Conservation (phyloP, 2,888 invertebrate species). For the Tridacna crocea region DNA sequence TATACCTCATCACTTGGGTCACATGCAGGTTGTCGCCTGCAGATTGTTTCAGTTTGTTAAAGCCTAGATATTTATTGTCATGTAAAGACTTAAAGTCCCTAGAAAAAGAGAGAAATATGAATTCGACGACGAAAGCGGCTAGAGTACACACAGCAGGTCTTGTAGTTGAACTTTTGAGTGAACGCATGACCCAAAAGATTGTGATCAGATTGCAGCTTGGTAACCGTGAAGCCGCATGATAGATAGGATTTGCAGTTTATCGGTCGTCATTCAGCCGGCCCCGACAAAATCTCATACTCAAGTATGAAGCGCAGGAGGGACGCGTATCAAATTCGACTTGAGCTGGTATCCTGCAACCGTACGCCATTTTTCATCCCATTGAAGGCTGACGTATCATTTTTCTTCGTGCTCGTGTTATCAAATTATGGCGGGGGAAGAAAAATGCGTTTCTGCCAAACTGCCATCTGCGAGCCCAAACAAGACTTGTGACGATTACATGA, state of each 20-base stretch:
- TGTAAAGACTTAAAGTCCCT: too few relatives aligned
- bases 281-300: slow-evolving; percentile 19
- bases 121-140: too few relatives aligned
- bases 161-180: slow-evolving; percentile 22
- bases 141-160: too few relatives aligned
- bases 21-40: too few relatives aligned
- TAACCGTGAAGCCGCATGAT: slow-evolving; percentile 18
- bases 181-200: slow-evolving; percentile 23
- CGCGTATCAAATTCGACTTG: slow-evolving; percentile 61
- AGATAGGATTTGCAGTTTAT: slow-evolving; percentile 16
- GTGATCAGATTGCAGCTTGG: slow-evolving; percentile 24
- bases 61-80: too few relatives aligned
- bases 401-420: slow-evolving; percentile 64
- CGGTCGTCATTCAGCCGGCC: slow-evolving; percentile 2
- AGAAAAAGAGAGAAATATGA: too few relatives aligned
- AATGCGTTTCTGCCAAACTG: slow-evolving; percentile 62
- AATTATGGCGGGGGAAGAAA: slow-evolving; percentile 62
- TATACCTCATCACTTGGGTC: too few relatives aligned
- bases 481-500: slow-evolving; percentile 10
- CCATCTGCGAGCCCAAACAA: slow-evolving; percentile 53
- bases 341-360: slow-evolving; percentile 47
- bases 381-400: slow-evolving; percentile 61
- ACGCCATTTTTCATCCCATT: slow-evolving; percentile 64
- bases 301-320: slow-evolving; percentile 28
- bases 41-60: too few relatives aligned